Evolutionary conservation across 1,140 invertebrate genomes (phyloP), one percentile per base, ranked within the genome.

Genomic region (Zeugodacus cucurbitae): DNA sequence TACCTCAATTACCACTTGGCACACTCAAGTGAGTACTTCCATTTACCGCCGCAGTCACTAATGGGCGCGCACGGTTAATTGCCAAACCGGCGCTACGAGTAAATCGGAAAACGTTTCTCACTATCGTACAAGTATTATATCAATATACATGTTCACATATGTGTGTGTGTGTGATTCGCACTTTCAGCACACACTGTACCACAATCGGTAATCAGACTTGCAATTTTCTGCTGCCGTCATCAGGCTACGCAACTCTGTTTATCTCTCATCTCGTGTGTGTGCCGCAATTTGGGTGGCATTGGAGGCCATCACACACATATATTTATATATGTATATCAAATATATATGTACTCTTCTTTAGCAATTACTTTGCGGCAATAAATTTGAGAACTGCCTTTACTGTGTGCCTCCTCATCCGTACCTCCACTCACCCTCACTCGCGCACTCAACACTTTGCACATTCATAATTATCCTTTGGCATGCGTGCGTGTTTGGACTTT

Each of bases 291-390:
- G 20, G 20, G 10, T 26, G 20, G 74, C 11, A 6, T 82, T 26
- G 26, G 14, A 22, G 29, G 74, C n/a, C 41, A 14, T 82, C 41
- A 82, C 37, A n/a, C 32, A 41, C 10, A n/a, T 7, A 20, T 67
- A 17, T 29, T 29, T 67, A 32, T 34, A 14, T 67, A 41, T 44
- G 4, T 78, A n/a, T 78, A 37, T 8, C n/a, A 41, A 22, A 22
- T 41, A 1, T 44, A 26, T 37, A 37, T 70, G 29, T 34, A 29
- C 29, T 78, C 32, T 37, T 20, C 11, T 41, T 82, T 82, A 7
- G 37, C 74, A 48, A 82, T 82, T 82, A 82, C 74, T 48, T 82
- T 82, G 34, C 22, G 41, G 74, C 41, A 82, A 48, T 82, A 82
- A 82, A 82, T 48, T 82, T 82, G 34, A 29, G 29, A 48, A 22